phyloP scores from a whole-genome alignment of 2,113 vertebrate genomes.

The Grus americana region DNA sequence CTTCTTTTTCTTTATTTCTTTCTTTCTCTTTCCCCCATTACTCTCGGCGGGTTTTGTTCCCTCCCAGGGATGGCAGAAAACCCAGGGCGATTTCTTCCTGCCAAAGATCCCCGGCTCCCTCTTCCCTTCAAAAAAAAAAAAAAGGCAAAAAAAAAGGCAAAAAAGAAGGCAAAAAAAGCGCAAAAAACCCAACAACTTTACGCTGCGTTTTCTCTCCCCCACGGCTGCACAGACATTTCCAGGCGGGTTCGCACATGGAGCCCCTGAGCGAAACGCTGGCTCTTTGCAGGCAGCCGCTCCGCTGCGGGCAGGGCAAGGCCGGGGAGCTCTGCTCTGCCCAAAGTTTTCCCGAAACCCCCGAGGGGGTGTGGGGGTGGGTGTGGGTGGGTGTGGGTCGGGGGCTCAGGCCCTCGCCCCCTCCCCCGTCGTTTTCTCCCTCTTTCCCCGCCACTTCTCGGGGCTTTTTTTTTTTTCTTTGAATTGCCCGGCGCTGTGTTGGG shows the following conservation, averaged over 20 bases:
- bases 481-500: conserved; percentile 5
- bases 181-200: background rate
- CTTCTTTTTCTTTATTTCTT: too few species aligned
- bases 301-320: background rate
- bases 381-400: background rate
- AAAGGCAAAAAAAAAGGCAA: background rate
- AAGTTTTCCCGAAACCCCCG: background rate
- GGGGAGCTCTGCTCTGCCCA: background rate
- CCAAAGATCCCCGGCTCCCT: background rate
- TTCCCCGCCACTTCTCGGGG: background rate
- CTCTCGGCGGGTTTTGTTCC: background rate
- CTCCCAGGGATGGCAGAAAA: background rate
- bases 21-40: background rate
- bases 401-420: background rate
- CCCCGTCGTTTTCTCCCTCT: background rate
- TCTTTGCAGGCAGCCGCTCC: background rate
- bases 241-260: background rate
- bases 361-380: too few species aligned
- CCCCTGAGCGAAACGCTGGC: background rate
- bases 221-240: background rate
- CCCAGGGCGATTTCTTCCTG: background rate
- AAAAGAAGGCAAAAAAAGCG: too few species aligned
- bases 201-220: background rate
- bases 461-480: background rate
- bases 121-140: background rate